Evolutionary conservation across 2,888 invertebrate species (phyloP).

Genomic region (Cynaeus angustus): DNA sequence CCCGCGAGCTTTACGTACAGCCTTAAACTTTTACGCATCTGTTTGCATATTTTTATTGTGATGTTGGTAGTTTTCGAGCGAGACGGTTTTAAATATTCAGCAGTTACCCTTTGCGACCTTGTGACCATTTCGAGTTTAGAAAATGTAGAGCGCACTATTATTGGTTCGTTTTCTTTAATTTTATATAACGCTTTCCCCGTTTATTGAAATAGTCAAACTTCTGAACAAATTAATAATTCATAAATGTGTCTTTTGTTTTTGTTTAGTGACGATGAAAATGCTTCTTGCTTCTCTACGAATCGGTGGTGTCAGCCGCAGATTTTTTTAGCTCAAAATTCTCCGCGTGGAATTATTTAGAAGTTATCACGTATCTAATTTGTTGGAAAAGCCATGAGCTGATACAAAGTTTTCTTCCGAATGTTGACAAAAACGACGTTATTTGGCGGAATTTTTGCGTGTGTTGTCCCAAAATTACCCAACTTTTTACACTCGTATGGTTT

Average conservation of each 20-base stretch:
- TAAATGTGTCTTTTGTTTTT: not conserved
- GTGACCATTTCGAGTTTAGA: conserved; percentile 22
- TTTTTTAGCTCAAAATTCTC: not conserved
- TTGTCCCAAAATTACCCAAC: conserved; percentile 22
- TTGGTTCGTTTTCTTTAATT: conserved; percentile 48
- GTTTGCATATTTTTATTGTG: conserved; percentile 52
- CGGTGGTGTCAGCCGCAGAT: too few relatives aligned
- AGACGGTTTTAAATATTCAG: conserved; percentile 42
- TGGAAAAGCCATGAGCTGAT: conserved; percentile 9
- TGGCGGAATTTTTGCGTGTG: conserved; percentile 1
- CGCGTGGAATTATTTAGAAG: conserved; percentile 18
- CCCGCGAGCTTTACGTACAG: conserved; percentile 25
- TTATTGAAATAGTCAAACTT: conserved; percentile 5
- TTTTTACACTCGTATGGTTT: conserved; percentile 22
- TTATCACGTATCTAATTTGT: conserved; percentile 26
- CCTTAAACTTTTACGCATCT: conserved; percentile 50
- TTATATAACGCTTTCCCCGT: conserved; percentile 41
- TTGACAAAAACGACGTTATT: conserved; percentile 24
- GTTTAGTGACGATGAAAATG: not conserved
- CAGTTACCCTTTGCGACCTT: conserved; percentile 30
- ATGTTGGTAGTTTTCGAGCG: conserved; percentile 27
- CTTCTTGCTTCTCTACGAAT: too few relatives aligned
- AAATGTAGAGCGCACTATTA: conserved; percentile 52
- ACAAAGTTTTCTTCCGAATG: conserved; percentile 2
- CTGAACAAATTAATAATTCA: not conserved